Percentiles rank a stretch among this genome's conserved stretches.
These are phyloP conservation scores for Theristus sp. DNA, from an alignment of 2,888 invertebrate genomes.

Conservation along the genomic window DNA sequence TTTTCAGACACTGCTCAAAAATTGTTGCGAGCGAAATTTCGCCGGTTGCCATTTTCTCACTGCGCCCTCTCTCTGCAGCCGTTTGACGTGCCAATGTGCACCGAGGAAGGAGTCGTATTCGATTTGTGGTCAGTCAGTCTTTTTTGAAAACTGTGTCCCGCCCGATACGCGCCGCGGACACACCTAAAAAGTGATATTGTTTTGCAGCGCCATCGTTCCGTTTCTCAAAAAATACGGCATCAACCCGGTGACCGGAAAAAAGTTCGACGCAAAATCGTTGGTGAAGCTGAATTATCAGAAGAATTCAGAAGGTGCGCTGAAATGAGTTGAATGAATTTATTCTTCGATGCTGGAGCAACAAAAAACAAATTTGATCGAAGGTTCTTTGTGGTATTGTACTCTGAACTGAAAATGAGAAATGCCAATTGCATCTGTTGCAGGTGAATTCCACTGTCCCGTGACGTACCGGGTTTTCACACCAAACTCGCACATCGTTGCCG, in stretches of 20 bases:
- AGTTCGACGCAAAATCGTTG: conserved; percentile 58
- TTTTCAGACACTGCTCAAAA: conserved; percentile 19
- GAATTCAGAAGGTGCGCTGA: conserved; percentile 46
- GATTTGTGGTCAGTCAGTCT: conserved; percentile 49
- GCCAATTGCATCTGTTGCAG: conserved; percentile 9
- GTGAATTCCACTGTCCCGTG: conserved; percentile 26
- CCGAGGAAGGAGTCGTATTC: conserved; percentile 71
- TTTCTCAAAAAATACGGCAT: conserved; percentile 75
- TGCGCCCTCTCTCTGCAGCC: conserved; percentile 64
- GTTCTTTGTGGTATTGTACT: no score
- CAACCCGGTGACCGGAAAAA: conserved; percentile 81
- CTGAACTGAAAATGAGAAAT: neutral
- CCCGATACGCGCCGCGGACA: no score
- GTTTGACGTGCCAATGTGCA: conserved; percentile 76
- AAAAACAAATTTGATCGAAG: no score
- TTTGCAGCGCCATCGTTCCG: conserved; percentile 48
- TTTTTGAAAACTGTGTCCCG: no score
- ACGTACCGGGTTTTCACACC: conserved; percentile 53
- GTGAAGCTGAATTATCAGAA: conserved; percentile 69
- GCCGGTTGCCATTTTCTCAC: conserved; percentile 57
- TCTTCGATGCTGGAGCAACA: no score
- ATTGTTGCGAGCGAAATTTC: conserved; percentile 45
- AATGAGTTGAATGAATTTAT: no score
- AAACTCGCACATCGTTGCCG: conserved; percentile 76
- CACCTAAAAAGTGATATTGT: no score